Percentiles rank a stretch among this genome's conserved stretches.
Conservation (phyloP, 2,888 invertebrate species). For the Romanomermis culicivorax region DNA sequence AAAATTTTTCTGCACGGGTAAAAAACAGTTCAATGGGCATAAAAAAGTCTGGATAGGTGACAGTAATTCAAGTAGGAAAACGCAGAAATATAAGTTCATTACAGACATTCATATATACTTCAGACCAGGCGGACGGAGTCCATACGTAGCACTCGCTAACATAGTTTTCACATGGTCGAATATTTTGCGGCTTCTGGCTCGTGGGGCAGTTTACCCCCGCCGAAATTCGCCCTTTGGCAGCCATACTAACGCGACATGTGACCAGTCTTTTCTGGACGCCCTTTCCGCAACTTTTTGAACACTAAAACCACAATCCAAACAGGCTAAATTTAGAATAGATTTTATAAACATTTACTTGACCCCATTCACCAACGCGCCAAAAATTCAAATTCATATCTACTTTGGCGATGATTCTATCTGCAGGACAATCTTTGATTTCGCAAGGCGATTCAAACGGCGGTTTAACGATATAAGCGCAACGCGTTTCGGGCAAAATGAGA, state of each 20-base stretch:
- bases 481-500: background rate
- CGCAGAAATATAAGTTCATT: too few relatives aligned
- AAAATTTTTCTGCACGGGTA: too few relatives aligned
- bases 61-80: too few relatives aligned
- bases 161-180: background rate
- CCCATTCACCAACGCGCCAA: constrained; percentile 5
- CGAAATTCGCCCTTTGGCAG: background rate
- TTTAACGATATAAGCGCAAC: background rate
- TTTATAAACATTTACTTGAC: background rate
- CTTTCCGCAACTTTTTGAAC: background rate
- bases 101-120: too few relatives aligned
- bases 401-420: too few relatives aligned
- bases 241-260: background rate
- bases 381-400: background rate
- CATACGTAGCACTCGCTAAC: background rate
- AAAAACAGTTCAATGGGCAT: too few relatives aligned
- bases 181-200: background rate
- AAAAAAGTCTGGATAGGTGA: too few relatives aligned
- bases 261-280: background rate
- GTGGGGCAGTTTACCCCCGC: background rate
- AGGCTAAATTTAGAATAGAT: too few relatives aligned
- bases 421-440: too few relatives aligned
- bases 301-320: too few relatives aligned
- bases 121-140: background rate
- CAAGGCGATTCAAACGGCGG: too few relatives aligned